Conservation (phyloP, 37 sponge, comb jelly and placozoan genomes). For the Chondrosia reniformis region DNA sequence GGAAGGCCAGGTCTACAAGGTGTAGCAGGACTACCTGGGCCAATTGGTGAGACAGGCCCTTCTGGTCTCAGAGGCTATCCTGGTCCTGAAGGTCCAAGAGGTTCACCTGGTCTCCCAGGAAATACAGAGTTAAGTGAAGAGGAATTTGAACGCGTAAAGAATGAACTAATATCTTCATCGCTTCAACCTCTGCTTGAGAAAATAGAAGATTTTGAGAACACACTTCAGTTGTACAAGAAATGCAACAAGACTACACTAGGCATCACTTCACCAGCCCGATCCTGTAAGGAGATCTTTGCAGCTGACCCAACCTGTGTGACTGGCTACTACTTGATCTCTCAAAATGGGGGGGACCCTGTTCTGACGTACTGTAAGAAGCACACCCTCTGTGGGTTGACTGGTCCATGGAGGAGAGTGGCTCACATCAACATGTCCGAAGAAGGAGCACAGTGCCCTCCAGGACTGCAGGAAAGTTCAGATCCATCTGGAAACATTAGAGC, state of each 20-base stretch:
- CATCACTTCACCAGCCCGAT: neutral
- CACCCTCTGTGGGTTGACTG: slow-evolving; percentile 2
- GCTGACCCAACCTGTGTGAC: neutral
- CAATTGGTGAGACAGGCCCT: neutral
- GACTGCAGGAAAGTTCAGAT: neutral
- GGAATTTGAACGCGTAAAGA: neutral
- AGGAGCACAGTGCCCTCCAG: slow-evolving; percentile 12
- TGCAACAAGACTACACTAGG: neutral
- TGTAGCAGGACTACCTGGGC: neutral
- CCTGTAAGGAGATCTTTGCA: slow-evolving; percentile 9
- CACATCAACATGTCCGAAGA: slow-evolving; percentile 20
- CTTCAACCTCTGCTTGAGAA: slow-evolving; percentile 3
- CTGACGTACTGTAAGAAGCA: slow-evolving; percentile 14
- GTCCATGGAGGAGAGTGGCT: slow-evolving; percentile 7
- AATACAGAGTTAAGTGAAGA: neutral
- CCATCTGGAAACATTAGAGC: slow-evolving; percentile 3
- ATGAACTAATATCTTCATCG: neutral
- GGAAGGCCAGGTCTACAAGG: neutral
- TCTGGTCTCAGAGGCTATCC: neutral
- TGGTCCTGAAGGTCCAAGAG: neutral
- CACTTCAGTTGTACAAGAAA: neutral
- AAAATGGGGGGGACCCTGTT: neutral
- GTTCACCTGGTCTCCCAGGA: neutral
- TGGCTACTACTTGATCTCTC: neutral
- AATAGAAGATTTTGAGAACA: neutral